Evolutionary conservation across 1,140 invertebrate genomes (phyloP).

Genomic region (Meteorus sp.): DNA sequence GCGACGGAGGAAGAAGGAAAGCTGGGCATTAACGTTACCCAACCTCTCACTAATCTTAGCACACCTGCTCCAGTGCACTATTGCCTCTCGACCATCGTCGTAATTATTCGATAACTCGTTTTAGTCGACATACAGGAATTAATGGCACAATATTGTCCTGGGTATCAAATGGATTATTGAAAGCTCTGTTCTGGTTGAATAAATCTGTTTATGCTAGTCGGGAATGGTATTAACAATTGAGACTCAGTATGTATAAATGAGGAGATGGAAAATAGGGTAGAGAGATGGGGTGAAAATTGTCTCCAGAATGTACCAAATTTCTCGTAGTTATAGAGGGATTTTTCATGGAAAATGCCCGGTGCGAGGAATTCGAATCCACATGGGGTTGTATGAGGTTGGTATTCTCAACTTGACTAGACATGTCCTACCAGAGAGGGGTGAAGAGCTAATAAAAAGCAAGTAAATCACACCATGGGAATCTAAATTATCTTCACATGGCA

Average conservation of each 20-base stretch:
- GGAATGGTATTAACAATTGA: too few species aligned
- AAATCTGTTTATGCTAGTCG: too few species aligned
- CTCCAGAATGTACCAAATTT: too few species aligned
- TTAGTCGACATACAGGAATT: background rate
- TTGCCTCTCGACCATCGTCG: constrained; percentile 30
- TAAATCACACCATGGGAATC: constrained; percentile 15
- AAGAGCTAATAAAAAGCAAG: constrained; percentile 5
- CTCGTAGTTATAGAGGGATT: too few species aligned
- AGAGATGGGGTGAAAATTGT: too few species aligned
- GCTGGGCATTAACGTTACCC: constrained; percentile 31
- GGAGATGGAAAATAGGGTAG: too few species aligned
- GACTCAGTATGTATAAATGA: too few species aligned
- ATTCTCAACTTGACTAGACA: background rate
- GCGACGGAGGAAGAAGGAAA: constrained; percentile 15
- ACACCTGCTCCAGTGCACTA: constrained; percentile 34
- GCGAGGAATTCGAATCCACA: too few species aligned
- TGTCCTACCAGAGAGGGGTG: background rate
- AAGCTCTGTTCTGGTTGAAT: too few species aligned
- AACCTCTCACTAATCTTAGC: constrained; percentile 38
- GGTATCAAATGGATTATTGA: background rate
- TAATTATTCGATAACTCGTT: constrained; percentile 39
- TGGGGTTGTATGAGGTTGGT: too few species aligned
- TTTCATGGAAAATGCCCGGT: too few species aligned
- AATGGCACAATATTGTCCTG: background rate
- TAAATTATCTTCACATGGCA: constrained; percentile 9